Base-by-base conservation (phyloP, 2,888 invertebrate genomes). In the Ectobius pallidus region DNA sequence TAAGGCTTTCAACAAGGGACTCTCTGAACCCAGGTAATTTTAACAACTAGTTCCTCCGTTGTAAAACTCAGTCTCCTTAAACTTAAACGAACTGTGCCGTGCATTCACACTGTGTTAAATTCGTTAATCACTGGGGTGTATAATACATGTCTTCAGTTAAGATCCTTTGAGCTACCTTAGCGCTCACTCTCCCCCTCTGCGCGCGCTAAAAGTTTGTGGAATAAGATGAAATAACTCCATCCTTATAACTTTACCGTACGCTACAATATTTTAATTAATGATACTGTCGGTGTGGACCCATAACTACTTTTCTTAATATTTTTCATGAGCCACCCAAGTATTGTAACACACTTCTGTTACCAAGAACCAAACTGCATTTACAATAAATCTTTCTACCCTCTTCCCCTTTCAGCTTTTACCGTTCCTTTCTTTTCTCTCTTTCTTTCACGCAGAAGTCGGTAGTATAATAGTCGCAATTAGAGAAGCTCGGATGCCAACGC, bases 381-480 rank as follows among this genome's bases (percentile, higher is more conserved):
- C 65, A 65, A 65, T 65, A 65, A 65, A 65, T 65, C 65, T 65
- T 65, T 65, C 46, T n/a, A n/a, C n/a, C n/a, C n/a, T 46, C 46
- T 58, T 25, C 55, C 61, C 65, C 65, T 65, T 46, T 30, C 25
- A n/a, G 34, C 44, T 55, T 25, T 46, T 22, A 25, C 65, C 42
- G 25, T 65, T 65, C 46, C 65, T 65, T 65, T 46, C 46, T 39
- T 34, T 30, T 58, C 30, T 55, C 25, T 58, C 20, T 34, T 18
- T 46, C 22, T 65, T n/a, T 39, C 44, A 27, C 44, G 30, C 65
- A 27, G 46, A 46, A 65, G 65, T 46, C 65, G 70, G 70, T 20
- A 63, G 44, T 44, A 63, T 70, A 70, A 70, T 70, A 65, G 71
- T 52, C 71, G 63, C 71, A 71, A 71, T 71, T 71, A 71, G 65